phyloP scores from a whole-genome alignment of 2,888 invertebrate genomes.

The Cheilosia vulpina region DNA sequence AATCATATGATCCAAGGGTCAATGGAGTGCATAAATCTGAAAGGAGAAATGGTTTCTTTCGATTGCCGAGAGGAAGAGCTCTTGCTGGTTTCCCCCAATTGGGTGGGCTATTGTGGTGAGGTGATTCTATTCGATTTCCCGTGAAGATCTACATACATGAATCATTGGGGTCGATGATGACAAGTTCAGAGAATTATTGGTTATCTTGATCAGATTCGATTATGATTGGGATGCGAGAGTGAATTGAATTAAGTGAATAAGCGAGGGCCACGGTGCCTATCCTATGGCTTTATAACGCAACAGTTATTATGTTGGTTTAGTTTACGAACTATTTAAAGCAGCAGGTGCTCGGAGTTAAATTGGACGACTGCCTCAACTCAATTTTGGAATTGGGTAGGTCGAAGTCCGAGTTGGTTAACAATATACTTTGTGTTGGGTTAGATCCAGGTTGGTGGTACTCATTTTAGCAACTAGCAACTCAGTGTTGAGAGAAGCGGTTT shows the following conservation, averaged over 20 bases:
- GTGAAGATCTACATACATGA: conserved; percentile 56
- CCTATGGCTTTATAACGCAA: no score
- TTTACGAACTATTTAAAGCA: no score
- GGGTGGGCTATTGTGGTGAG: conserved; percentile 38
- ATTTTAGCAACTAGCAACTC: no score
- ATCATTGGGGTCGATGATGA: conserved; percentile 60
- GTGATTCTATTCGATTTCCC: conserved; percentile 61
- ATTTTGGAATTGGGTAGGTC: no score
- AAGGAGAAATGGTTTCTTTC: conserved; percentile 50
- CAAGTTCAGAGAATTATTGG: conserved; percentile 53
- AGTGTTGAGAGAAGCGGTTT: no score
- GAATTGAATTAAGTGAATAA: not conserved
- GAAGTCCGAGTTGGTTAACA: no score
- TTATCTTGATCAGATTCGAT: conserved; percentile 59
- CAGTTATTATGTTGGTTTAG: no score
- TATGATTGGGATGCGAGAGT: conserved; percentile 47
- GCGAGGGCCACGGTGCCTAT: no score
- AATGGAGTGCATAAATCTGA: conserved; percentile 42
- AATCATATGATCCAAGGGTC: conserved; percentile 67
- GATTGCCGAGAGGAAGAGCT: conserved; percentile 40
- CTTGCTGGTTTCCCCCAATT: conserved; percentile 62
- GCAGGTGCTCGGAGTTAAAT: no score
- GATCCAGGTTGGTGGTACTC: no score
- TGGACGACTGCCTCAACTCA: no score
- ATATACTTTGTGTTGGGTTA: no score